Conservation (phyloP, 2,888 invertebrate species). For the Coelinius sp. region DNA sequence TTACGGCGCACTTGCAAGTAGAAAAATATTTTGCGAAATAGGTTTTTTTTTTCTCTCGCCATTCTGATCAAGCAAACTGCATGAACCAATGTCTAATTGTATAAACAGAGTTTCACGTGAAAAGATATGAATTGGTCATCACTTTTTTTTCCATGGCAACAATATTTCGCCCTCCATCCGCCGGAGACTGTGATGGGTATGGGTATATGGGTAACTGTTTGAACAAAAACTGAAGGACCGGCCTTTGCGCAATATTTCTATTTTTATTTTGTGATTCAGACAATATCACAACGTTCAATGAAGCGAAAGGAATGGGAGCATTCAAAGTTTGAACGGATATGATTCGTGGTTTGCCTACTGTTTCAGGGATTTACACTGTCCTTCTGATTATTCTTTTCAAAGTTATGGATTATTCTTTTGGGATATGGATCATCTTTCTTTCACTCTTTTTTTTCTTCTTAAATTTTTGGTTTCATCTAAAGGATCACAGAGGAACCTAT, state of each 20-base stretch:
- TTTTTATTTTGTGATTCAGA: slow-evolving; percentile 13
- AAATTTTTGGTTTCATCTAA: slow-evolving; percentile 54
- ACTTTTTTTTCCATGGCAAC: slow-evolving; percentile 2
- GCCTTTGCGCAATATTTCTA: slow-evolving; percentile 31
- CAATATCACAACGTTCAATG: slow-evolving; percentile 23
- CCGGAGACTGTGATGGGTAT: neutral
- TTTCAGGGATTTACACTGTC: slow-evolving; percentile 46
- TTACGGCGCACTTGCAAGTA: slow-evolving; percentile 9
- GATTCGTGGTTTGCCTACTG: slow-evolving; percentile 37
- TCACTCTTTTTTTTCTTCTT: slow-evolving; percentile 8
- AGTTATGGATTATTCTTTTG: slow-evolving; percentile 3
- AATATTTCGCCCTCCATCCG: neutral
- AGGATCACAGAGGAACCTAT: slow-evolving; percentile 61
- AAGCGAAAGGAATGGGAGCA: slow-evolving; percentile 36
- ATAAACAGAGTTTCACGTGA: slow-evolving; percentile 37
- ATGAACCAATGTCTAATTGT: slow-evolving; percentile 39
- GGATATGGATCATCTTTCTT: slow-evolving; percentile 52
- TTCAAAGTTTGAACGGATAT: slow-evolving; percentile 43
- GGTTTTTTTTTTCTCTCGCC: slow-evolving; percentile 18
- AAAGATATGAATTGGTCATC: slow-evolving; percentile 50
- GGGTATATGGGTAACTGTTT: slow-evolving; percentile 38
- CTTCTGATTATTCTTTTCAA: slow-evolving; percentile 28
- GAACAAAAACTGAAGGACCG: slow-evolving; percentile 27
- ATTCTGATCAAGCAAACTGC: slow-evolving; percentile 41
- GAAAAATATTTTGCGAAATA: slow-evolving; percentile 31